phyloP scores from a whole-genome alignment of 1,140 invertebrate genomes.

The Pararge aegeria region DNA sequence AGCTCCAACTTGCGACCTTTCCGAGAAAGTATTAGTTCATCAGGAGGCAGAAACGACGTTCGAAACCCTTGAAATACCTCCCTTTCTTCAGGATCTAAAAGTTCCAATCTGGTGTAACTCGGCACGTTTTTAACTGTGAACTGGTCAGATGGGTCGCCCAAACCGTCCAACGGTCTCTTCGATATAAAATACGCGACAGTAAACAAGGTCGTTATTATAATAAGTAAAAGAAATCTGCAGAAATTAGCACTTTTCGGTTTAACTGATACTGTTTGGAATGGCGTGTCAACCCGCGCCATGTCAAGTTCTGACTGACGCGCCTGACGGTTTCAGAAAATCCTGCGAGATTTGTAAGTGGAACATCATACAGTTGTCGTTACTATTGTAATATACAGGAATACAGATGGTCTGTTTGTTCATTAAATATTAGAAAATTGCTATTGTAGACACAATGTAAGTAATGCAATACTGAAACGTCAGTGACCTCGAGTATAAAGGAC shows the following conservation, averaged over 20 bases:
- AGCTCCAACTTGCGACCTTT: slow-evolving; percentile 32
- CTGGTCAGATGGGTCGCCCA: slow-evolving; percentile 59
- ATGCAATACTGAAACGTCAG: no score
- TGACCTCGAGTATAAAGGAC: no score
- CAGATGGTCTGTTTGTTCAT: background rate
- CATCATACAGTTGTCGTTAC: slow-evolving; percentile 25
- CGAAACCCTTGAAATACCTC: slow-evolving; percentile 69
- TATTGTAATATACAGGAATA: background rate
- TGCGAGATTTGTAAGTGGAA: slow-evolving; percentile 60
- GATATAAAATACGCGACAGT: slow-evolving; percentile 45
- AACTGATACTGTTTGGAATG: slow-evolving; percentile 42
- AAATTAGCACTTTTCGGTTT: slow-evolving; percentile 59
- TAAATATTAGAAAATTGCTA: background rate
- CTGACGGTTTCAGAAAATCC: slow-evolving; percentile 31
- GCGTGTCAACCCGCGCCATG: slow-evolving; percentile 68
- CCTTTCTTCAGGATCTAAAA: slow-evolving; percentile 61
- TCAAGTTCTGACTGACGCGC: slow-evolving; percentile 55
- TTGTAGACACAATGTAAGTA: no score
- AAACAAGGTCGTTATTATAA: slow-evolving; percentile 36
- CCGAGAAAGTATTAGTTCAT: slow-evolving; percentile 52
- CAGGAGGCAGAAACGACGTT: slow-evolving; percentile 63
- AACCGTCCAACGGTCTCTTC: slow-evolving; percentile 43
- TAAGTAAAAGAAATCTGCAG: slow-evolving; percentile 43
- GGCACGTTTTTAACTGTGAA: slow-evolving; percentile 59
- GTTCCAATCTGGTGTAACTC: slow-evolving; percentile 54